Base-by-base conservation (phyloP, 1,140 invertebrate genomes). In the Wiebesia pumilae region DNA sequence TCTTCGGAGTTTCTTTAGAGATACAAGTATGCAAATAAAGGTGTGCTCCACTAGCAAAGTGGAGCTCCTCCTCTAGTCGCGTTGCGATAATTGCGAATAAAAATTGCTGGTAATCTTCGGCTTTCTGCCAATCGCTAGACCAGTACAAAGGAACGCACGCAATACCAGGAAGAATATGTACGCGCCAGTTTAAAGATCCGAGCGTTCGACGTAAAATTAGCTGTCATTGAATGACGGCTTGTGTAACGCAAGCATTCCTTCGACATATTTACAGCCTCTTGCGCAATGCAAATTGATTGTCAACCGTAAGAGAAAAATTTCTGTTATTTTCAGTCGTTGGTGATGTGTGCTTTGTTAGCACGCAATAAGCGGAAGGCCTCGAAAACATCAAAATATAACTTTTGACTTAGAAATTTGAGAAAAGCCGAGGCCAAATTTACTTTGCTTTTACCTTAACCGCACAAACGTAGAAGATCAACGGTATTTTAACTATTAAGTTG, bases 131-230 rank as follows among this genome's bases (percentile, higher is more conserved):
- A 4, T 27, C 6, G 75, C n/a, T 24, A 33, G 12, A 4, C 9
- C 2, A 69, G 27, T 69, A 54, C 51, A 54, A 14, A 9, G 51
- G 51, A 47, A 69, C 51, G 0, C 0, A 30, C 14, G 35, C n/a
- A 43, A 38, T 81, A 81, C 38, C n/a, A 38, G 78, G 47, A 81
- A 54, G 65, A 24, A 71, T 33, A 75, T 47, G 35, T 77, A 21
- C 30, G n/a, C 27, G 21, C 12, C 51, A 40, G 40, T 62, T 73
- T 75, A 43, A 67, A 81, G 78, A 85, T 85, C 81, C 40, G 67
- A 85, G 27, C 51, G 30, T 85, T 81, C 84, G 51, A 81, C 35
- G 51, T 75, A 75, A 80, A 85, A 81, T 85, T 81, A 81, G 40
- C 35, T 75, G 51, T 81, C 62, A 79, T 71, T 85, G 67, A 73